A percentile compares a stretch with the other conserved stretches of the same genome.
These are phyloP conservation scores for Scaptomyza flava DNA, from an alignment of 2,888 invertebrate species.

Conservation along the genomic window DNA sequence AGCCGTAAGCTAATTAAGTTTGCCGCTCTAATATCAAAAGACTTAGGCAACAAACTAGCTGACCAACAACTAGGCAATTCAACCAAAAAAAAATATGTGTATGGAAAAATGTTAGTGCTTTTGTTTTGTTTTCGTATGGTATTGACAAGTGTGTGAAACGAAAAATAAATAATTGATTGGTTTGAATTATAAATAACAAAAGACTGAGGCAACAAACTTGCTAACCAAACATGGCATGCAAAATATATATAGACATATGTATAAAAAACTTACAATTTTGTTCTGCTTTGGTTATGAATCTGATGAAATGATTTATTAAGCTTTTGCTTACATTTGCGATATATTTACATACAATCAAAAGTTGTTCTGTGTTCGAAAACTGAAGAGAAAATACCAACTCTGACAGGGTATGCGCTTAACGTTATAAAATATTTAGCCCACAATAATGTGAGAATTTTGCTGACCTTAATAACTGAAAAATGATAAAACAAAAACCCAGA, in stretches of 20 bases:
- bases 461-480: conserved; percentile 23
- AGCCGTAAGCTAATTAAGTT: conserved; percentile 68
- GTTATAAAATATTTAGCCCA: background rate
- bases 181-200: background rate
- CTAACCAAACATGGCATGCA: background rate
- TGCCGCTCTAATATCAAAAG: conserved; percentile 56
- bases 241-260: background rate
- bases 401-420: no score
- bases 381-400: no score
- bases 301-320: background rate
- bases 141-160: background rate
- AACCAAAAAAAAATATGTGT: background rate
- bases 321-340: background rate
- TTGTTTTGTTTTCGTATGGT: background rate
- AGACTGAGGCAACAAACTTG: background rate
- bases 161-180: background rate
- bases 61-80: conserved; percentile 3
- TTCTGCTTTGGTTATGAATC: background rate
- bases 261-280: background rate
- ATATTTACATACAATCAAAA: no score
- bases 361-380: no score
- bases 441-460: conserved; percentile 17
- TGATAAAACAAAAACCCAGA: background rate
- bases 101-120: background rate
- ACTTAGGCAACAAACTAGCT: conserved; percentile 58